phyloP scores from a whole-genome alignment of 2,113 vertebrate species.

The Poicephalus meyeri region DNA sequence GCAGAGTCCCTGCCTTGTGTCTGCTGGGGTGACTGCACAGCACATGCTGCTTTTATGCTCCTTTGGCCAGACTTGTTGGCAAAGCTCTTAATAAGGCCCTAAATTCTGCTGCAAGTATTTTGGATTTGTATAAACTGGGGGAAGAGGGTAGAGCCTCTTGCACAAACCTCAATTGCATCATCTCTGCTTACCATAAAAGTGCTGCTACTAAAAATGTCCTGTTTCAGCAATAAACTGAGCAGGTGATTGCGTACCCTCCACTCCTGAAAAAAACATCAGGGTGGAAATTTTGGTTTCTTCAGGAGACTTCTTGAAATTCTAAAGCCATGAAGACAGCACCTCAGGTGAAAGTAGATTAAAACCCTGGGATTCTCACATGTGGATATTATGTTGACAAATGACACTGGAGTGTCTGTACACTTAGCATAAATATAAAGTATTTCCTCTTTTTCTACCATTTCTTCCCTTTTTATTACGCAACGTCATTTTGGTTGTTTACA shows the following conservation, averaged over 20 bases:
- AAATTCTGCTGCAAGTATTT: not conserved
- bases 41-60: not conserved
- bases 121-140: not conserved
- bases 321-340: not conserved
- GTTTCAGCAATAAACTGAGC: not conserved
- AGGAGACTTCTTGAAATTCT: not conserved
- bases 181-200: not conserved
- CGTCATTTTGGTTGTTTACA: not conserved
- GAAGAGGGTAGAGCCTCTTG: not conserved
- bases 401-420: not conserved
- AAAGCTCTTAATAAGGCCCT: not conserved
- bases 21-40: not conserved
- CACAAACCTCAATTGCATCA: not conserved
- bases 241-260: not conserved
- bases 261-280: not conserved
- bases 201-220: not conserved
- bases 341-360: not conserved
- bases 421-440: not conserved
- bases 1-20: not conserved
- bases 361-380: not conserved
- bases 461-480: not conserved
- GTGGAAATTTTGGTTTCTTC: not conserved
- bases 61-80: not conserved
- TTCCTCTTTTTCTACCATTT: not conserved
- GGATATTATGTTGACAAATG: not conserved